These are phyloP conservation scores for Hippocampus abdominalis DNA, from an alignment of 2,113 vertebrate genomes.

Conservation along the genomic window DNA sequence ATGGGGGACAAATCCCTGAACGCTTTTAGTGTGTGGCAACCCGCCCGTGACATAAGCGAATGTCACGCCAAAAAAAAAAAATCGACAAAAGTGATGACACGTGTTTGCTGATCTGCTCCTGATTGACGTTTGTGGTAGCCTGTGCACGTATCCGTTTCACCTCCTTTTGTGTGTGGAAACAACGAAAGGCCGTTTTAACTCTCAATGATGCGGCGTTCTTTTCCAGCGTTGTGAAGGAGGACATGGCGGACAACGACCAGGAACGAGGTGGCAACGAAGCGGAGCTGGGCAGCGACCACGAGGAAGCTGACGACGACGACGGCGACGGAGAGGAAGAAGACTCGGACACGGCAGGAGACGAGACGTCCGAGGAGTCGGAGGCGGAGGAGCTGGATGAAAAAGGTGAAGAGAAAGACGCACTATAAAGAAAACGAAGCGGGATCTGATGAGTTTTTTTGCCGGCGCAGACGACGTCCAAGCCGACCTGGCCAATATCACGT, in stretches of 20 bases:
- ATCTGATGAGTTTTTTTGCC: neutral
- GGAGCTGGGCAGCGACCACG: conserved; percentile 83
- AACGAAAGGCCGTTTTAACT: neutral
- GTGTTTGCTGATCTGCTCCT: conserved; percentile 20
- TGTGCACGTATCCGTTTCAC: conserved; percentile 26
- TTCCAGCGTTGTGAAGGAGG: conserved; percentile 80
- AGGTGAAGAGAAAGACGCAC: conserved; percentile 67
- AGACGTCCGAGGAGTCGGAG: conserved; percentile 91
- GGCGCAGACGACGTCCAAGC: conserved; percentile 86
- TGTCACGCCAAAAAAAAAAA: conserved; percentile 15
- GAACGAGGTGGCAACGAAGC: conserved; percentile 79
- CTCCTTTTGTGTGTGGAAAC: neutral
- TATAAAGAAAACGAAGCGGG: neutral
- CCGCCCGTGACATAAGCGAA: neutral
- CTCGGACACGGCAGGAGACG: conserved; percentile 83
- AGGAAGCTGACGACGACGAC: conserved; percentile 81
- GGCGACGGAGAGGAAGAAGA: conserved; percentile 90
- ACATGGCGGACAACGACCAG: conserved; percentile 83
- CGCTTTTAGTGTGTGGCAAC: neutral
- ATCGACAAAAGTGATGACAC: conserved; percentile 1
- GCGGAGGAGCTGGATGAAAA: conserved; percentile 95
- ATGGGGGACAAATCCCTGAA: conserved; percentile 25
- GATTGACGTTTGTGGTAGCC: neutral
- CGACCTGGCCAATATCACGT: conserved; percentile 96
- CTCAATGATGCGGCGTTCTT: conserved; percentile 4